A percentile compares a stretch with the other conserved stretches of the same genome.
These are phyloP conservation scores for Betta splendens DNA, from an alignment of 2,797 vertebrate genomes.

Conservation along the genomic window DNA sequence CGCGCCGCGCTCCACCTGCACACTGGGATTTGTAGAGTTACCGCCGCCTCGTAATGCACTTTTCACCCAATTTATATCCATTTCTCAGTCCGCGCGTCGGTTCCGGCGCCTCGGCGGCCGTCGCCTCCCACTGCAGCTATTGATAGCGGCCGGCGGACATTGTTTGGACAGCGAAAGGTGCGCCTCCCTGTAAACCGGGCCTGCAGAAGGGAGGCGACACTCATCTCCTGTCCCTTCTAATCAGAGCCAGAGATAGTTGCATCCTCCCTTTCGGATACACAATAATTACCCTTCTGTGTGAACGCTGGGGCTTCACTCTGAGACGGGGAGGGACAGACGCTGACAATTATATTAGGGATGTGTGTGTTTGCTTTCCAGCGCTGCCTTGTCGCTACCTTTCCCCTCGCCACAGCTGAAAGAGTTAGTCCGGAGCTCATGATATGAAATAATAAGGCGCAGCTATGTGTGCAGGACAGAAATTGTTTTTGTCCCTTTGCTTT, in stretches of 20 bases:
- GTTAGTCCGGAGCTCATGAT: conserved; percentile 53
- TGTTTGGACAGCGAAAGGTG: conserved; percentile 81
- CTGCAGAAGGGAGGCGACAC: conserved; percentile 78
- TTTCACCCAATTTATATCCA: conserved; percentile 61
- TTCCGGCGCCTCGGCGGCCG: conserved; percentile 53
- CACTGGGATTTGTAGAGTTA: conserved; percentile 40
- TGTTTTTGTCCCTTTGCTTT: conserved; percentile 59
- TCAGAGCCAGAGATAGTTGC: conserved; percentile 90
- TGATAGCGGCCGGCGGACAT: conserved; percentile 64
- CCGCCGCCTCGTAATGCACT: conserved; percentile 45
- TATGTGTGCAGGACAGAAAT: conserved; percentile 64
- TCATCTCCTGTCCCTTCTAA: conserved; percentile 88
- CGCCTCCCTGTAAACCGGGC: conserved; percentile 82
- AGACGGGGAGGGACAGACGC: conserved; percentile 81
- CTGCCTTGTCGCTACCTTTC: conserved; percentile 66
- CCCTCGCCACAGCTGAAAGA: conserved; percentile 59
- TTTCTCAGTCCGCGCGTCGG: conserved; percentile 29
- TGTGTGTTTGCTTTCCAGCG: conserved; percentile 58
- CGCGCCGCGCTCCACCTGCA: conserved; percentile 29
- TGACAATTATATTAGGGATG: conserved; percentile 83
- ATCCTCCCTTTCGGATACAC: conserved; percentile 91
- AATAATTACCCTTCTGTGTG: conserved; percentile 92
- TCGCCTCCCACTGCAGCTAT: conserved; percentile 65
- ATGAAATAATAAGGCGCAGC: conserved; percentile 73
- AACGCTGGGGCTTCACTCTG: conserved; percentile 85